Base-by-base conservation (phyloP, 1,140 invertebrate genomes). In the Apis laboriosa region DNA sequence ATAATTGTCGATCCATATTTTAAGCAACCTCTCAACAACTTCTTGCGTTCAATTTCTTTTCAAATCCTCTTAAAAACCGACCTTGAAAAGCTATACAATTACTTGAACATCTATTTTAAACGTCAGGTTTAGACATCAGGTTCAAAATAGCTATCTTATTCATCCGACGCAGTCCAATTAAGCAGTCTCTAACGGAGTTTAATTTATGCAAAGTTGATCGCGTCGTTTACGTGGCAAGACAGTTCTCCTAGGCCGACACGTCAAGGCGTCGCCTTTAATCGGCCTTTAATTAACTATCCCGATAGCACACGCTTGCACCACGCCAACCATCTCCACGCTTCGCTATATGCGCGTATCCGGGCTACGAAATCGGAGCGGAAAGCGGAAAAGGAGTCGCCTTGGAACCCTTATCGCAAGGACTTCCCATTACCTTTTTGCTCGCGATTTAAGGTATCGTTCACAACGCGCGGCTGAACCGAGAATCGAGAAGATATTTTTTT, bases 321-420 rank as follows among this genome's bases (percentile, higher is more conserved):
- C 58, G 28, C 60, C 55, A 68, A 63, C n/a, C 34, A 55, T 21
- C 56, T 51, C 72, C 49, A 53, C 34, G 79, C 81, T 84, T 87
- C 60, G 77, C 56, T 71, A 43, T 43, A 43, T 19, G 17, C 24
- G 75, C 63, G 53, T 76, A 77, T 61, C 53, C 64, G 83, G 86
- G 76, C 77, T 74, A 71, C 74, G 75, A 87, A 86, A 86, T 87
- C 85, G 66, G 83, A 55, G n/a, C 67, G 43, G 85, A 85, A 70
- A 74, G 64, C 76, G 80, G 72, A 86, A 87, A 86, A 84, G 66
- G 66, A 87, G 72, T 84, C 67, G 77, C 85, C 66, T 84, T 80
- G 85, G 78, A 58, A 71, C 56, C 74, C 64, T 84, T 86, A 87
- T 86, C 86, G 67, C 70, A 9, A 68, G 34, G 21, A 73, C 80